Conservation (phyloP, 1,140 invertebrate species). For the Cotesia glomerata region DNA sequence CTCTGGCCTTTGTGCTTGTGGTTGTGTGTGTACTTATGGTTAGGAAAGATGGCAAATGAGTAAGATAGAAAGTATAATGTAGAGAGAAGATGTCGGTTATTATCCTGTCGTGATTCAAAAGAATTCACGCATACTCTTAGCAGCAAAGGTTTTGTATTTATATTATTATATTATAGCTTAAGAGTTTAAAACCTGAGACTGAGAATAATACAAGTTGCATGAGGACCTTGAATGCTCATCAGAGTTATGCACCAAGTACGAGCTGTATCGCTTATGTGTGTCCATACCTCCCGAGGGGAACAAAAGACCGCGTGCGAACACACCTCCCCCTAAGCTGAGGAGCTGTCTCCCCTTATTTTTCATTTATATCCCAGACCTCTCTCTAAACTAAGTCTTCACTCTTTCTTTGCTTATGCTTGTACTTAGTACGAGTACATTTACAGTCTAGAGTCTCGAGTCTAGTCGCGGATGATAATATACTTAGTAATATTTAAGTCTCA, state of each 20-base stretch:
- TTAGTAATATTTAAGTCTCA: not conserved
- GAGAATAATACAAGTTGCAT: no score
- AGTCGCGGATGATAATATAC: slow-evolving; percentile 2
- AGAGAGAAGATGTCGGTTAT: slow-evolving; percentile 27
- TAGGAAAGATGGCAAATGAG: not conserved
- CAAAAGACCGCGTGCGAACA: slow-evolving; percentile 16
- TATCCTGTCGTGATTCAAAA: slow-evolving; percentile 29
- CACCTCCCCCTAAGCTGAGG: not conserved
- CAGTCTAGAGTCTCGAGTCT: no score
- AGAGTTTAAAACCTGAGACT: not conserved
- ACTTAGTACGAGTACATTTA: no score
- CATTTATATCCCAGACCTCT: no score
- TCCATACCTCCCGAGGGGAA: slow-evolving; percentile 24
- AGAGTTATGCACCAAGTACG: slow-evolving; percentile 17
- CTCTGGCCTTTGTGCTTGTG: slow-evolving; percentile 8
- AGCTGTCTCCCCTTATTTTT: no score
- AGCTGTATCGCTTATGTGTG: slow-evolving; percentile 9
- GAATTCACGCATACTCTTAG: slow-evolving; percentile 2
- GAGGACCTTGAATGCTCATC: slow-evolving; percentile 18
- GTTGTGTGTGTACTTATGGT: not conserved
- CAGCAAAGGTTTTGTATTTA: not conserved
- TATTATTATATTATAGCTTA: not conserved
- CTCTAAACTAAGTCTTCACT: no score
- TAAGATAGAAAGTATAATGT: slow-evolving; percentile 23
- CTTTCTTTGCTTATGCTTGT: no score